phyloP scores from a whole-genome alignment of 1,140 invertebrate species.

The Panagrolaimus sp. region DNA sequence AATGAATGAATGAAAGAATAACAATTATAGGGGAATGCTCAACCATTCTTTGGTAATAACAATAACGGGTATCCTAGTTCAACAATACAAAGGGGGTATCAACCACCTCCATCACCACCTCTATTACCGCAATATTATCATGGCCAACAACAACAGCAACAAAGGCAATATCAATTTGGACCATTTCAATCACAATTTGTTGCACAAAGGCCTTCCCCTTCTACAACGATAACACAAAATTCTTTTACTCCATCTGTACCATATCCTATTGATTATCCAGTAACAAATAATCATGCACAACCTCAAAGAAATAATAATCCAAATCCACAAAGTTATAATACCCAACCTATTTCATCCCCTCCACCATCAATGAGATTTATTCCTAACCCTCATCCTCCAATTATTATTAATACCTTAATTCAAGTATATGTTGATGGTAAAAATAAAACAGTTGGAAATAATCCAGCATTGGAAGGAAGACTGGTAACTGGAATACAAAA shows the following conservation, averaged over 20 bases:
- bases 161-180: background rate
- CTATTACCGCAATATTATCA: conserved; percentile 13
- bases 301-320: background rate
- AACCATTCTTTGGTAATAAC: no score
- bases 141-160: background rate
- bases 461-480: conserved; percentile 3
- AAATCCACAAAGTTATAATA: background rate
- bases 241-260: background rate
- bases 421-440: conserved; percentile 13
- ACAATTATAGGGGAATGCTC: no score
- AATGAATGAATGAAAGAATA: no score
- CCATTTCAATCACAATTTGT: background rate
- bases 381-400: conserved; percentile 8
- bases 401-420: conserved; percentile 32
- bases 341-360: background rate
- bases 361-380: background rate
- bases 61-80: background rate
- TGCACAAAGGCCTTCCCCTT: background rate
- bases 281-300: background rate
- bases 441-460: background rate
- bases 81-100: conserved; percentile 21
- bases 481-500: conserved; percentile 4
- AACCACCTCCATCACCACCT: conserved; percentile 27
- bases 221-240: conserved; percentile 3
- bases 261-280: background rate